phyloP scores from a whole-genome alignment of 2,113 vertebrate species.

The Phalacrocorax pelagicus region DNA sequence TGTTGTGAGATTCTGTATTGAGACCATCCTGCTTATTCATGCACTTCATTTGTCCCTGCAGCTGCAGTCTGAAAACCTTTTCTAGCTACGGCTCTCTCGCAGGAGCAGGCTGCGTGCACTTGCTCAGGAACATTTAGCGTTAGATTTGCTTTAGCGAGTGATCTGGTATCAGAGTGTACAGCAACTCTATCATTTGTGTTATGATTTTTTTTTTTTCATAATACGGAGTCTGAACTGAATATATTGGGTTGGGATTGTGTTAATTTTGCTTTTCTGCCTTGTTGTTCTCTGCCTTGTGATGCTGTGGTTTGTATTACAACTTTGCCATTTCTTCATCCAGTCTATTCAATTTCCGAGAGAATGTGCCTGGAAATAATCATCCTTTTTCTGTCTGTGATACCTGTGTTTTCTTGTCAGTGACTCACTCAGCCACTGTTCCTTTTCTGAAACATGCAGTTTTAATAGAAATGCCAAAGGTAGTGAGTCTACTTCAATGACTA shows the following conservation, averaged over 20 bases:
- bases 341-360: neutral
- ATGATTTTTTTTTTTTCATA: neutral
- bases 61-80: neutral
- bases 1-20: neutral
- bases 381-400: neutral
- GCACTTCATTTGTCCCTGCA: neutral
- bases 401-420: slow-evolving; percentile 4
- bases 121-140: neutral
- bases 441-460: slow-evolving; percentile 12
- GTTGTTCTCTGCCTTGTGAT: neutral
- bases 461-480: slow-evolving; percentile 31
- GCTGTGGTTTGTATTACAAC: neutral
- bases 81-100: neutral
- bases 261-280: neutral
- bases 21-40: neutral
- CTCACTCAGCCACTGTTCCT: neutral
- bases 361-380: neutral
- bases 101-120: neutral
- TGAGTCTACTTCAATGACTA: neutral
- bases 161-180: neutral
- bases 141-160: neutral
- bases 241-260: neutral
- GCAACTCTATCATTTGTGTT: neutral
- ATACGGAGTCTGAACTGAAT: neutral
- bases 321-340: neutral